Conservation (phyloP, 2,113 vertebrate species). For the Pseudonaja textilis region DNA sequence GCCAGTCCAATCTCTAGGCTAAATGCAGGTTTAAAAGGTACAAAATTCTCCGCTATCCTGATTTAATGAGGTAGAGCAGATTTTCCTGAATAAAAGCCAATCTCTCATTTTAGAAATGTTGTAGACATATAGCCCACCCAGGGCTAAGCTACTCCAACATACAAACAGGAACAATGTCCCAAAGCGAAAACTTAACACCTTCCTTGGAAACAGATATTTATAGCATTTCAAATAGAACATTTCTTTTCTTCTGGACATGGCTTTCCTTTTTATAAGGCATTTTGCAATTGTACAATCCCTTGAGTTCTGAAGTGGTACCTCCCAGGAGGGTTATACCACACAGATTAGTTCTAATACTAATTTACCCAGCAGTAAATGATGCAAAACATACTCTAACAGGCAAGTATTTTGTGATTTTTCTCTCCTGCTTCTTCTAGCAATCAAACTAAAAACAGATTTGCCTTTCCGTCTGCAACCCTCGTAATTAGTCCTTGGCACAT, state of each 20-base stretch:
- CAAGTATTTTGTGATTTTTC: background rate
- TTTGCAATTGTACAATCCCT: background rate
- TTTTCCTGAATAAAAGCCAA: background rate
- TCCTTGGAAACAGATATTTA: background rate
- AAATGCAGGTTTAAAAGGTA: background rate
- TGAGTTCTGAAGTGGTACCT: background rate
- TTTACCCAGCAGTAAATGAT: constrained; percentile 7
- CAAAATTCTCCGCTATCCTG: background rate
- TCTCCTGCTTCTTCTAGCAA: constrained; percentile 6
- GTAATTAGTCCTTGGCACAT: constrained; percentile 23
- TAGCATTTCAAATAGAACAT: background rate
- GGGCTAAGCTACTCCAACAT: background rate
- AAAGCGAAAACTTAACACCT: background rate
- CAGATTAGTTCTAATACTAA: constrained; percentile 1
- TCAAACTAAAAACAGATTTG: constrained; percentile 7
- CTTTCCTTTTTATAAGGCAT: background rate
- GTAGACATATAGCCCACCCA: too few relatives aligned
- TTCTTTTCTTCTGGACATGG: background rate
- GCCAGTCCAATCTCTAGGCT: background rate
- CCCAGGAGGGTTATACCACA: background rate
- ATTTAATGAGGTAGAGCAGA: background rate
- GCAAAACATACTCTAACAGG: constrained; percentile 1
- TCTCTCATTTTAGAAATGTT: background rate
- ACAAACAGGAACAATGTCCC: background rate
- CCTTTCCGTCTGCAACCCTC: constrained; percentile 15